Base-by-base conservation (phyloP, 1,140 invertebrate genomes). In the Penaeus vannamei region DNA sequence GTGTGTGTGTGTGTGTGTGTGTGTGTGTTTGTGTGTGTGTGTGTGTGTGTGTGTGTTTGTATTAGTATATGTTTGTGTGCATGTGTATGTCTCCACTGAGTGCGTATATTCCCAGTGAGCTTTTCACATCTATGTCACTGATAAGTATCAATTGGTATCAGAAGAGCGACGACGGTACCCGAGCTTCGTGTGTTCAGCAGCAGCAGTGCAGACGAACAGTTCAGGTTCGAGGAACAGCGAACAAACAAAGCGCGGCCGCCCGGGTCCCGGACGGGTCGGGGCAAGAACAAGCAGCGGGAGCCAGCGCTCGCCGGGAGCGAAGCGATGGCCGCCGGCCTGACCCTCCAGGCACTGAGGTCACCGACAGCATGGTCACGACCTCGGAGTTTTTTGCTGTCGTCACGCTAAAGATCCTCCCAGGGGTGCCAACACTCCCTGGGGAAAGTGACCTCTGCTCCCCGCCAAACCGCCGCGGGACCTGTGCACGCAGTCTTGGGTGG, bases 331-430 rank as follows among this genome's bases (percentile, higher is more conserved):
- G 79, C 79, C 46, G 79, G 79, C 46, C n/a, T 81, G 79, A 59
- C 46, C 79, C 46, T 42, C 23, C 36, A 79, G 79, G 79, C 79
- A 81, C 79, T 81, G 79, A 59, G 79, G 79, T 81, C 79, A 59
- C 36, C 79, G 79, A 29, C 79, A 81, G 46, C 46, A 81, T 59
- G 46, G 60, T 81, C 79, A 81, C 79, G 79, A 81, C 79, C 79
- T 81, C 79, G 46, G 77, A 59, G 77, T 26, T 81, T 81, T 81
- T 81, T 81, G 79, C 79, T 81, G 60, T 59, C 79, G 79, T 81
- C 46, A 81, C 79, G 79, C 79, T 59, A 59, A 59, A 81, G 79
- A 46, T 22, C 26, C 79, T 80, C 14, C 79, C 79, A 81, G 79
- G 79, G 79, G 79, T 81, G 79, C 79, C 23, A 59, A 60, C 79